Base-by-base conservation (phyloP, 2,797 vertebrate species). In the Crocidura indochinensis region DNA sequence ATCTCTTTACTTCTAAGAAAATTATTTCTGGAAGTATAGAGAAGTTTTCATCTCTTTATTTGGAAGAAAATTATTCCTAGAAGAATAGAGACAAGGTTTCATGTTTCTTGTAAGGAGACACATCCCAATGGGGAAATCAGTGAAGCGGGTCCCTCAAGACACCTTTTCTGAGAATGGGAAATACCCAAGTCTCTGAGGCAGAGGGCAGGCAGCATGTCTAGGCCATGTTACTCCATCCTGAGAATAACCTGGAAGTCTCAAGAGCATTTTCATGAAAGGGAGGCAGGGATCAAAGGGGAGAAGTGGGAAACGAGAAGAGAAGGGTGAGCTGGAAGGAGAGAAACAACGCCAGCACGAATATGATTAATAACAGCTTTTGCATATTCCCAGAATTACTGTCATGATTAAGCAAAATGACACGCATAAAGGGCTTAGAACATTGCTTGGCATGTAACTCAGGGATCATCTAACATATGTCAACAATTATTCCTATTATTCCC, bases 11-110 rank as follows among this genome's bases (percentile, higher is more conserved):
- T 38, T 38, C 38, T 38, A 38, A 38, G 38, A 38, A 38, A 38
- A 38, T 38, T 38, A 38, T 38, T 38, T 38, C 38, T 38, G 5
- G 38, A 38, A 38, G 38, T 38, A 38, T 38, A 38, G 38, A 84
- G 24, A 56, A n/a, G 78, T 88, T 93, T 92, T 86, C 27, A 31
- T 85, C 15, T 73, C 75, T 92, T 44, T 38, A 38, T 38, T 38
- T 38, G 38, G 38, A 38, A 38, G 38, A 38, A 38, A 38, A 38
- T 38, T 2, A 38, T 38, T 38, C 38, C 38, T 38, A 38, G 38
- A 38, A 38, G 38, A 38, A 38, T 38, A 38, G 38, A 84, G 24
- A 56, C 38, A 38, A n/a, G 78, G 86, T 93, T 92, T 27, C 27
- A 83, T 92, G 91, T 75, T 64, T 53, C 12, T 12, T 17, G 51